phyloP scores from a whole-genome alignment of 2,797 vertebrate species.

The Poeciliopsis paucimaculata region DNA sequence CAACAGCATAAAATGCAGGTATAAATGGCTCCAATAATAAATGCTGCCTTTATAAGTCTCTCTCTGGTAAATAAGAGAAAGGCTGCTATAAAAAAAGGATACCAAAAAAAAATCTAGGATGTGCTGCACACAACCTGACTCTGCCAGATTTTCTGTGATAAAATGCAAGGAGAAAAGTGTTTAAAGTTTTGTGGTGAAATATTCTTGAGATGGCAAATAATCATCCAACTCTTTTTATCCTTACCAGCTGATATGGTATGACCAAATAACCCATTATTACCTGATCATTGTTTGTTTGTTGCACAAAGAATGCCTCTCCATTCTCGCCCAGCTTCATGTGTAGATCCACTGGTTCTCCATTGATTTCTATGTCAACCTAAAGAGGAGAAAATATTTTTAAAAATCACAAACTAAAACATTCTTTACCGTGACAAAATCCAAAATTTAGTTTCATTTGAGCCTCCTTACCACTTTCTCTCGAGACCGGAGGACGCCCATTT shows the following conservation, averaged over 20 bases:
- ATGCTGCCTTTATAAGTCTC: constrained; percentile 29
- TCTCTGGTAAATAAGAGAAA: constrained; percentile 45
- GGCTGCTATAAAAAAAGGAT: constrained; percentile 46
- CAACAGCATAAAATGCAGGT: constrained; percentile 31
- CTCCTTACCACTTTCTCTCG: constrained; percentile 94
- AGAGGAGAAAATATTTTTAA: background rate
- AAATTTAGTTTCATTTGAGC: background rate
- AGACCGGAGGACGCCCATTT: constrained; percentile 95
- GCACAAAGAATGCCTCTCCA: constrained; percentile 96
- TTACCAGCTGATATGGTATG: background rate
- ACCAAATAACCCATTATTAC: constrained; percentile 62
- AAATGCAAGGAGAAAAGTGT: constrained; percentile 12
- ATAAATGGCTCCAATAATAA: constrained; percentile 24
- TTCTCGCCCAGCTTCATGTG: constrained; percentile 99
- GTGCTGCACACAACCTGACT: constrained; percentile 43
- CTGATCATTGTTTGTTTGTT: constrained; percentile 89
- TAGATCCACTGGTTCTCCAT: constrained; percentile 91
- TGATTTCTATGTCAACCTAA: constrained; percentile 98
- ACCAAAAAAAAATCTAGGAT: constrained; percentile 44
- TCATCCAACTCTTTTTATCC: background rate
- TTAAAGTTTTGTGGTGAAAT: constrained; percentile 14
- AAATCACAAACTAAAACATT: background rate
- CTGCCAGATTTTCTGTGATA: constrained; percentile 36
- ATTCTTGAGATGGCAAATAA: background rate
- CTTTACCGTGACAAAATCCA: background rate